Conservation (phyloP, 2,113 vertebrate species). For the Poecile atricapillus region DNA sequence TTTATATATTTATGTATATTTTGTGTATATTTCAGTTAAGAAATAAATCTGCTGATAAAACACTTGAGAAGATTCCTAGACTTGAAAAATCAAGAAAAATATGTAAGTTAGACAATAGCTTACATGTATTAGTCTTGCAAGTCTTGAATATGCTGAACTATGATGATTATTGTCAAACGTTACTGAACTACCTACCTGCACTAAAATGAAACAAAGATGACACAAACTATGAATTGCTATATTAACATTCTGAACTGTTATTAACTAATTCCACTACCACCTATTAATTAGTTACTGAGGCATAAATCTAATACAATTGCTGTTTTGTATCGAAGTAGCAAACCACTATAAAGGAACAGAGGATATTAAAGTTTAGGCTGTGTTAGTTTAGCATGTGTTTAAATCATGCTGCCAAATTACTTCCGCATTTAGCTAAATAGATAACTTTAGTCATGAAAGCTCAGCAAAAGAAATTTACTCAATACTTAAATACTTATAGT, state of each 20-base stretch:
- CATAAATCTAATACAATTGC: constrained; percentile 23
- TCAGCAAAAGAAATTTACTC: background rate
- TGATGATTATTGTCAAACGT: background rate
- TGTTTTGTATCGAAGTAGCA: constrained; percentile 39
- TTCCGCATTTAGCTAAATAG: background rate
- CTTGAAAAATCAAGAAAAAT: background rate
- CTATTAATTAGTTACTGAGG: constrained; percentile 19
- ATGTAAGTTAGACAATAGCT: background rate
- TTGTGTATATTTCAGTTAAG: background rate
- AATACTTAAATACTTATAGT: background rate
- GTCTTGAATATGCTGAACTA: background rate
- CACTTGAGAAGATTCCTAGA: background rate
- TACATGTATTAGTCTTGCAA: background rate
- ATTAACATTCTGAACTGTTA: constrained; percentile 34
- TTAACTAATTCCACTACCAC: constrained; percentile 3
- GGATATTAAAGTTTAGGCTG: constrained; percentile 56
- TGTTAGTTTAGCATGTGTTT: constrained; percentile 48
- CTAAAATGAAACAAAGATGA: constrained; percentile 3
- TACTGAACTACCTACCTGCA: background rate
- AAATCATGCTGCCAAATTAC: constrained; percentile 35
- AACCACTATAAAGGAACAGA: constrained; percentile 56
- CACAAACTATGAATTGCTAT: background rate
- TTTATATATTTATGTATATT: background rate
- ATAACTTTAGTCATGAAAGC: background rate
- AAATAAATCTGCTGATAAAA: background rate